Evolutionary conservation across 1,140 invertebrate species (phyloP).

Genomic region (Brachionus paranguensis): DNA sequence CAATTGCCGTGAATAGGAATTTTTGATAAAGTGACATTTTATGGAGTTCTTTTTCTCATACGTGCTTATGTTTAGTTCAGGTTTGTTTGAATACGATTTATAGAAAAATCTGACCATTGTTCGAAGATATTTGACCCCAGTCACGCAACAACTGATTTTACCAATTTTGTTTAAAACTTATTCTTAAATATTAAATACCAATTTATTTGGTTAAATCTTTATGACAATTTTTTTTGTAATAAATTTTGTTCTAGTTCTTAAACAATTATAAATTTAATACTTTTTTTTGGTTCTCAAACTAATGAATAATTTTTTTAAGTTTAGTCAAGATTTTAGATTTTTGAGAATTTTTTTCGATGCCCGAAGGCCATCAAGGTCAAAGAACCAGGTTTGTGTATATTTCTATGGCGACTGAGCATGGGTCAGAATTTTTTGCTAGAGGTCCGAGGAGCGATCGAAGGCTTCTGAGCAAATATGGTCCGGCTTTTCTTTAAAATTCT

Average conservation of each 20-base stretch:
- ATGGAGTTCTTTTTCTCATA: conserved; percentile 5
- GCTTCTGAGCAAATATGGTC: background rate
- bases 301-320: background rate
- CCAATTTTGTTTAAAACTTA: background rate
- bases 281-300: background rate
- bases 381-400: background rate
- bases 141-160: background rate
- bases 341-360: background rate
- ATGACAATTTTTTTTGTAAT: background rate
- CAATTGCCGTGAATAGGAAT: background rate
- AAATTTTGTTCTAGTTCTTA: background rate
- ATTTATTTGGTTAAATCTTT: background rate
- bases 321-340: background rate
- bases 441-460: background rate
- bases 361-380: background rate
- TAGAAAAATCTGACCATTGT: background rate
- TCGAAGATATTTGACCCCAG: background rate
- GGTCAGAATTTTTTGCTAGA: background rate
- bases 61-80: background rate
- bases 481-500: background rate
- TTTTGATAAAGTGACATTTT: background rate
- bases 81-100: conserved; percentile 4
- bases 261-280: background rate
- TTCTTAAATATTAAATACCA: background rate
- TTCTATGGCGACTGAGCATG: background rate